Evolutionary conservation across 2,113 vertebrate genomes (phyloP).

Genomic region (Hylia prasina): DNA sequence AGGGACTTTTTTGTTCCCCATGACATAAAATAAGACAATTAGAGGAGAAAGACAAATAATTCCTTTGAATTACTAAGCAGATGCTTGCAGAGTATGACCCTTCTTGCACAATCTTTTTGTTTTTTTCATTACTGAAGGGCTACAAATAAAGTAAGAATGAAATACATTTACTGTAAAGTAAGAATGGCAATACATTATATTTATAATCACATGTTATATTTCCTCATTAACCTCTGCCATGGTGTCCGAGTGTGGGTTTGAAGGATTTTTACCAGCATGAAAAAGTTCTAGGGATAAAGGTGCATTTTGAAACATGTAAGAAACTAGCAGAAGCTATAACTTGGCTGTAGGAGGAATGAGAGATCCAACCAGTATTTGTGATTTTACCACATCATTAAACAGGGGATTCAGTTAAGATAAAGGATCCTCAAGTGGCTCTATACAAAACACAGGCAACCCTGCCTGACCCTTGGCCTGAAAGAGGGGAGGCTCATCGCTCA

Average conservation of each 20-base stretch:
- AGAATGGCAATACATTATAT: too few relatives aligned
- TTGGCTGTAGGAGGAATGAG: background rate
- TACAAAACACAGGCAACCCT: background rate
- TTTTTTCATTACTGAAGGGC: background rate
- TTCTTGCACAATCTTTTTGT: background rate
- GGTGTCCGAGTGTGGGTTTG: background rate
- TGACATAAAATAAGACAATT: background rate
- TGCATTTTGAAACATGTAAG: background rate
- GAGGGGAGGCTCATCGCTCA: background rate
- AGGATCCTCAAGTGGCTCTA: background rate
- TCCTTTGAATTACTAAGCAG: background rate
- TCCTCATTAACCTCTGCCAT: background rate
- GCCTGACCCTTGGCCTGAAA: background rate
- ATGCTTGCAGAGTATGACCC: background rate
- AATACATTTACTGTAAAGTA: background rate
- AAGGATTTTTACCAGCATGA: background rate
- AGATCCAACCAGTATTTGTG: background rate
- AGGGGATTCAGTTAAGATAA: background rate
- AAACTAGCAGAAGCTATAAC: background rate
- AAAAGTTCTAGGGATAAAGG: background rate
- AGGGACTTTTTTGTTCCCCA: background rate
- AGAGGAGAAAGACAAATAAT: background rate
- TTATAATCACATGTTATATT: background rate
- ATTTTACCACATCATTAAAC: background rate
- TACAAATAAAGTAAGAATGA: background rate